phyloP scores from a whole-genome alignment of 2,888 invertebrate species.

The Rhyacophila evoluta region DNA sequence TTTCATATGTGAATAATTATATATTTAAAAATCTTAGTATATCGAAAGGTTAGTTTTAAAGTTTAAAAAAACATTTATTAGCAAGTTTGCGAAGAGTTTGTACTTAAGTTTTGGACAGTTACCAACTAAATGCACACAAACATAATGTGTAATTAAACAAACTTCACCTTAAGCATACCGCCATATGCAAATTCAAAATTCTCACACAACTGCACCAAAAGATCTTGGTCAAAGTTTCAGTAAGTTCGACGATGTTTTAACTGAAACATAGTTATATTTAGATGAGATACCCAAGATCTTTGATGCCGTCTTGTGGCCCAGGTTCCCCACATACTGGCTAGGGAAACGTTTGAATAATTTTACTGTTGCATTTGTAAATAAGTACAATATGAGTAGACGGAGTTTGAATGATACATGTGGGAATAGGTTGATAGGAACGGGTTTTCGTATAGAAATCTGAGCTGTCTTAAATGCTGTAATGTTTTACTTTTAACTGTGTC shows the following conservation, averaged over 20 bases:
- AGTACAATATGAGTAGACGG: not conserved
- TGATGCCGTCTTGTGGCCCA: not conserved
- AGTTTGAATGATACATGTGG: not conserved
- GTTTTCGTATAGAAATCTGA: too few species aligned
- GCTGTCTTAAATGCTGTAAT: too few species aligned
- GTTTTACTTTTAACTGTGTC: too few species aligned
- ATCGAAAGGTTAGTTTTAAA: too few species aligned
- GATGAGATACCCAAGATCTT: not conserved
- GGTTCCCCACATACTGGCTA: not conserved
- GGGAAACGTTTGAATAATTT: not conserved
- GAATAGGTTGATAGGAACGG: not conserved
- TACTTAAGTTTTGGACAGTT: too few species aligned
- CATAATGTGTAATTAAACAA: not conserved
- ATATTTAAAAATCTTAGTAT: too few species aligned
- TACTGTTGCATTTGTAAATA: not conserved
- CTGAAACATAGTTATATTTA: slow-evolving; percentile 19
- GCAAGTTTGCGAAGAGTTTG: too few species aligned
- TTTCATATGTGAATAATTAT: too few species aligned
- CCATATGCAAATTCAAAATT: not conserved
- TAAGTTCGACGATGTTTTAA: slow-evolving; percentile 15
- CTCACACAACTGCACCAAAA: not conserved
- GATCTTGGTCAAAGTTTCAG: slow-evolving; percentile 17
- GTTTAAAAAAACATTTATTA: too few species aligned
- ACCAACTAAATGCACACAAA: not conserved
- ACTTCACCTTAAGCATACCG: not conserved